Base-by-base conservation (phyloP, 1,140 invertebrate species). In the Drosophila tani region DNA sequence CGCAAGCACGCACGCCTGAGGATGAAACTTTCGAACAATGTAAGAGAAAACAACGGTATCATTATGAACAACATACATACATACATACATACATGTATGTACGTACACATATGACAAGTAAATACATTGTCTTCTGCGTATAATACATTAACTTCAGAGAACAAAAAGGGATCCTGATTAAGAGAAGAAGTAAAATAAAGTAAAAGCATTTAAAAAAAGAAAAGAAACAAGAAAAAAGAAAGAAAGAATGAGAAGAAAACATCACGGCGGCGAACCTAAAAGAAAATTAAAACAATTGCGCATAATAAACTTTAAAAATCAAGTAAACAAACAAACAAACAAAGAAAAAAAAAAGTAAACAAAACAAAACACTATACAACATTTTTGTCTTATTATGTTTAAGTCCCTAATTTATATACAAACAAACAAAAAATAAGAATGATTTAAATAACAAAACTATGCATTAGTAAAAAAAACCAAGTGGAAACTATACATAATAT, bases 331-430 rank as follows among this genome's bases (percentile, higher is more conserved):
- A 24, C 21, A 24, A 24, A 24, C 21, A 24, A 21, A 69, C 6
- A 21, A 75, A 80, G 59, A 74, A 71, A 64, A 47, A 49, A 35
- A 64, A 59, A 76, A 66, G 51, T 68, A 79, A 69, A 78, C 32
- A 60, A 75, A 69, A 77, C 81, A 87, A 75, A 77, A 77, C 81
- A 87, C 70, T 86, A 87, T 85, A 85, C 81, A 84, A 82, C 75
- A 87, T 82, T 88, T 84, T 86, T 83, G 83, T 85, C 83, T 86
- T 86, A 87, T 86, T 87, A 86, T 78, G 64, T 82, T 85, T 87
- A 87, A 87, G 83, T 87, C 83, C 76, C 82, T 87, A 87, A 87
- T 87, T 87, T 87, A 87, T 87, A 87, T 87, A 87, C 83, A 85
- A 85, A 66, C 66, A 87, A 86, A 82, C 66, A 87, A 86, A 82